Conservation (phyloP, 2,888 invertebrate species). For the Polyommatus icarus region DNA sequence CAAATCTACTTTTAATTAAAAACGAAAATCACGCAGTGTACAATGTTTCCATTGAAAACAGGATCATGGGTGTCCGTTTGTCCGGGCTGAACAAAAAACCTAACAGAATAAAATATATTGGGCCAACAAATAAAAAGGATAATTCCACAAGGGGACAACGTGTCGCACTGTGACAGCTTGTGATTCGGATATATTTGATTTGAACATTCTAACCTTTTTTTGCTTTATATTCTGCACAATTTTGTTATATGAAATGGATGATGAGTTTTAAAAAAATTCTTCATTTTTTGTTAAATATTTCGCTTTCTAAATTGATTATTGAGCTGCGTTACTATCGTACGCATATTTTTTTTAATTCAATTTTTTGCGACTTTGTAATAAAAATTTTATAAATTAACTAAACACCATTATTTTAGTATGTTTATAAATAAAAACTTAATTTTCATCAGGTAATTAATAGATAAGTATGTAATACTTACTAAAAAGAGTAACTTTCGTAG, state of each 20-base stretch:
- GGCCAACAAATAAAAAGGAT: slow-evolving; percentile 27
- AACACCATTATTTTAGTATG: too few species aligned
- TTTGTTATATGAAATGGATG: not conserved
- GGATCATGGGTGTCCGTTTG: slow-evolving; percentile 16
- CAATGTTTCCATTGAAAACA: slow-evolving; percentile 5
- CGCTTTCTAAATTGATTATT: not conserved
- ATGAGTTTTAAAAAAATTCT: not conserved
- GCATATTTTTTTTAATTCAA: not conserved
- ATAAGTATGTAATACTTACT: too few species aligned
- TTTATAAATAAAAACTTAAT: too few species aligned
- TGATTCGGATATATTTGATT: not conserved
- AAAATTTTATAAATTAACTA: too few species aligned
- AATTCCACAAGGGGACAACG: slow-evolving; percentile 20
- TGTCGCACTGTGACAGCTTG: slow-evolving; percentile 22
- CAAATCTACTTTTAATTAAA: not conserved
- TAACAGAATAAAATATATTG: slow-evolving; percentile 22
- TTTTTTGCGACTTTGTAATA: too few species aligned
- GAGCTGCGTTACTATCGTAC: not conserved
- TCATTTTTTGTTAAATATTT: not conserved
- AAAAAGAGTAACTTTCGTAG: not conserved
- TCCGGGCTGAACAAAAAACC: slow-evolving; percentile 10
- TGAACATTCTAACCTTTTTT: not conserved
- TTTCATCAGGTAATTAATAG: too few species aligned
- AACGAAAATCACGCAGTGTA: not conserved
- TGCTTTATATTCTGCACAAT: not conserved